phyloP scores from a whole-genome alignment of 1,140 invertebrate species.

The Metopolophium dirhodum region DNA sequence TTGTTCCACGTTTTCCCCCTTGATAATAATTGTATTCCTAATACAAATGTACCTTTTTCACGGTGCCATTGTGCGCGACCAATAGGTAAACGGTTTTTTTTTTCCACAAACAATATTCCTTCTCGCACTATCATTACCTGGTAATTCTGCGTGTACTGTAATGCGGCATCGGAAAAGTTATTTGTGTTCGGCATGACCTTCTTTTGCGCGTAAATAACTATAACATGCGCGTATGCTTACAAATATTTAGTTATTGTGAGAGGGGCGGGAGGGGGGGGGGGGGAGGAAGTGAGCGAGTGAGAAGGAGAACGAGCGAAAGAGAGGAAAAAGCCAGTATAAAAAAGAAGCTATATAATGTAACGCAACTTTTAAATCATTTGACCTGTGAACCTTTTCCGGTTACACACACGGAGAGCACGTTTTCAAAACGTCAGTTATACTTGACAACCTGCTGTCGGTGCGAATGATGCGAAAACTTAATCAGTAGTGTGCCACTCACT shows the following conservation, averaged over 20 bases:
- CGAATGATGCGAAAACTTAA: constrained; percentile 52
- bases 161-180: constrained; percentile 12
- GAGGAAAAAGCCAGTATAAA: constrained; percentile 9
- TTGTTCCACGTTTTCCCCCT: neutral
- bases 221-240: neutral
- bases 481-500: constrained; percentile 28
- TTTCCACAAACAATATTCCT: neutral
- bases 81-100: neutral
- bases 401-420: constrained; percentile 8
- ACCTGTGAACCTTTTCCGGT: constrained; percentile 44
- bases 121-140: neutral
- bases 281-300: neutral
- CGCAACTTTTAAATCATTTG: constrained; percentile 47
- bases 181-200: constrained; percentile 44
- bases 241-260: neutral
- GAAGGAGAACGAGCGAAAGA: neutral
- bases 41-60: neutral
- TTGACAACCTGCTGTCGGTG: constrained; percentile 37
- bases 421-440: constrained; percentile 29
- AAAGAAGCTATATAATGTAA: constrained; percentile 12
- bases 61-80: constrained; percentile 24
- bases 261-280: neutral
- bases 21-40: neutral
- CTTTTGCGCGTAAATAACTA: neutral
- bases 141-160: neutral